Evolutionary conservation across 2,888 invertebrate genomes (phyloP).

Genomic region (Ophioninae sp.): DNA sequence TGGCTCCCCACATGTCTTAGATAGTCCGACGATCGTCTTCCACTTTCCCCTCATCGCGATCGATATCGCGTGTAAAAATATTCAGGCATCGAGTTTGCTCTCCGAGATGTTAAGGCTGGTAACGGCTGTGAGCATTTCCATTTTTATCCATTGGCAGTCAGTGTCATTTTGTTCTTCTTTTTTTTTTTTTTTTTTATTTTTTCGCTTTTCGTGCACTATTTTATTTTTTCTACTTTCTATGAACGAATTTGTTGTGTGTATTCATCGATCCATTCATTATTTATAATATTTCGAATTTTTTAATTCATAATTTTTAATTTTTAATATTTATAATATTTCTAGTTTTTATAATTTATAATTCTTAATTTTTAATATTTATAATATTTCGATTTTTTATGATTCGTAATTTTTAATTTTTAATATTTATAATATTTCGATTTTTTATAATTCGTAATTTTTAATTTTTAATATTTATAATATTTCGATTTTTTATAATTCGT

Average conservation of each 20-base stretch:
- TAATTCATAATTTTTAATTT: neutral
- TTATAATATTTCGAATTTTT: neutral
- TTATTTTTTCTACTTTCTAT: neutral
- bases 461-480: too few relatives aligned
- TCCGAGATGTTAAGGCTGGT: conserved; percentile 3
- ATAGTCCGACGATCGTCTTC: neutral
- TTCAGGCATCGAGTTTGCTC: conserved; percentile 3
- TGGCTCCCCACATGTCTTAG: neutral
- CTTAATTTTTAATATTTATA: too few relatives aligned
- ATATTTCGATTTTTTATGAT: too few relatives aligned
- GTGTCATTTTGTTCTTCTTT: neutral
- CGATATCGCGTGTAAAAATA: conserved; percentile 13
- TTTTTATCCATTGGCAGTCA: neutral
- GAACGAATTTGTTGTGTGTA: too few relatives aligned
- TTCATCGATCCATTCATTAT: too few relatives aligned
- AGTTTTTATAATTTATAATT: too few relatives aligned
- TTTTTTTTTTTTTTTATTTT: neutral
- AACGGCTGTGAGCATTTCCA: conserved; percentile 5
- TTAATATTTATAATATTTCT: neutral
- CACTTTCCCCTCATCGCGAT: conserved; percentile 18
- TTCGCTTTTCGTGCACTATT: neutral
- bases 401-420: too few relatives aligned
- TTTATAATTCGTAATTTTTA: too few relatives aligned
- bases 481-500: too few relatives aligned
- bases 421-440: too few relatives aligned